These are phyloP conservation scores for Fulmarus glacialis DNA, from an alignment of 2,113 vertebrate genomes.

Conservation along the genomic window DNA sequence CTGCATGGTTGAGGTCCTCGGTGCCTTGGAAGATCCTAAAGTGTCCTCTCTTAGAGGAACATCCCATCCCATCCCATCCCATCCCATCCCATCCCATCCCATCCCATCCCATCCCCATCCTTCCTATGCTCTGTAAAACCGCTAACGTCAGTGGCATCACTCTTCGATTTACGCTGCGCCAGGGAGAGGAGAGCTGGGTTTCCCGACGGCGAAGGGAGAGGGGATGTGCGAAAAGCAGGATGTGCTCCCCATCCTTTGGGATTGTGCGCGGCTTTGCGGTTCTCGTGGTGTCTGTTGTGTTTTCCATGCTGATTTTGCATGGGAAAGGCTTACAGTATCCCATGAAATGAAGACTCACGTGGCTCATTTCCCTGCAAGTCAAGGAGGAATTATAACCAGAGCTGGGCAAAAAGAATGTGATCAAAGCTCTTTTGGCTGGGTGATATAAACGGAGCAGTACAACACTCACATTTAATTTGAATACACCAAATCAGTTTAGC, in stretches of 20 bases:
- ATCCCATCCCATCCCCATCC: background rate
- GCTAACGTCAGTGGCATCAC: background rate
- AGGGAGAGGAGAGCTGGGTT: background rate
- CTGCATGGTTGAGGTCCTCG: background rate
- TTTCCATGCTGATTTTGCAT: background rate
- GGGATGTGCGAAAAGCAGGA: background rate
- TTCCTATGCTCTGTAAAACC: accelerated
- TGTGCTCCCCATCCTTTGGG: background rate
- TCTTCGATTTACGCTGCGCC: accelerated
- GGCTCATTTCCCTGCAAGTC: background rate
- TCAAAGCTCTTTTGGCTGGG: background rate
- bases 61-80: background rate
- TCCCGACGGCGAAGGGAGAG: background rate
- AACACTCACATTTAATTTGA: background rate
- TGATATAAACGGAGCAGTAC: background rate
- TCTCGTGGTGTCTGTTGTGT: background rate
- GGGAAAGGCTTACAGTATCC: background rate
- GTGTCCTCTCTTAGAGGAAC: background rate
- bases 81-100: background rate
- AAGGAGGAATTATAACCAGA: background rate
- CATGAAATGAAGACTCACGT: background rate
- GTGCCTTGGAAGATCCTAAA: background rate
- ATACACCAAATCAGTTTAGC: background rate
- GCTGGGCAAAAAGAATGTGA: background rate
- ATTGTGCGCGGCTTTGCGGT: accelerated